Conservation (phyloP, 1,140 invertebrate genomes). For the Caenorhabditis brenneri region DNA sequence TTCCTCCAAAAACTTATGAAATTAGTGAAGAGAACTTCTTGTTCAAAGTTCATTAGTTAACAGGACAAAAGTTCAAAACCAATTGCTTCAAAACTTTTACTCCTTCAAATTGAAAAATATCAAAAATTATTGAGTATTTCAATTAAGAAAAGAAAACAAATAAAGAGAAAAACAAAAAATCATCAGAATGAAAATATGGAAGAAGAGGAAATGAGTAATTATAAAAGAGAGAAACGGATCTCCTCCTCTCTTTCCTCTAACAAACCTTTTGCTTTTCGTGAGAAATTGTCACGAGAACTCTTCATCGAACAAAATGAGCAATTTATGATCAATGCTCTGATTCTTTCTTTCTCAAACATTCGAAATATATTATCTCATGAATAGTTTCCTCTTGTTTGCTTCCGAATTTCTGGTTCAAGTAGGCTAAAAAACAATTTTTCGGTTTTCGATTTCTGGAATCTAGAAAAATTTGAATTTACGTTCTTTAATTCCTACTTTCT, state of each 20-base stretch:
- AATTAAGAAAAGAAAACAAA: not conserved
- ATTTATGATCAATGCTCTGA: too few relatives aligned
- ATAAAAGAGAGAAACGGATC: not conserved
- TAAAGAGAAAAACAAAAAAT: not conserved
- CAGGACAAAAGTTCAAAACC: not conserved
- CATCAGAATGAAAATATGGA: not conserved
- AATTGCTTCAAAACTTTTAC: not conserved
- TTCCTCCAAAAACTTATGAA: not conserved
- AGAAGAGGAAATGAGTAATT: slow-evolving; percentile 17
- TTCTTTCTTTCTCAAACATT: not conserved
- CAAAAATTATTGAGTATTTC: not conserved
- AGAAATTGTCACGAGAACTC: slow-evolving; percentile 24
- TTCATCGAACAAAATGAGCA: not conserved
- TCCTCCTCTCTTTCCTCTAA: not conserved
- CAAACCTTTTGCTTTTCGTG: slow-evolving; percentile 20
- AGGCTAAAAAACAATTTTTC: too few relatives aligned
- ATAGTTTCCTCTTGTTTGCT: too few relatives aligned
- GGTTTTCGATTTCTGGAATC: too few relatives aligned
- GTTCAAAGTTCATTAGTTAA: not conserved
- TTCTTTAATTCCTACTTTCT: too few relatives aligned
- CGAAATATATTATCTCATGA: too few relatives aligned
- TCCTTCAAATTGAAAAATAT: not conserved
- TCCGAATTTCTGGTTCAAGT: too few relatives aligned
- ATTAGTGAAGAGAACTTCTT: not conserved
- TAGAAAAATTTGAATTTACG: too few relatives aligned